These are phyloP conservation scores for Eucidaris tribuloides DNA, from an alignment of 35 echinoderm and acorn worm species.

Conservation along the genomic window DNA sequence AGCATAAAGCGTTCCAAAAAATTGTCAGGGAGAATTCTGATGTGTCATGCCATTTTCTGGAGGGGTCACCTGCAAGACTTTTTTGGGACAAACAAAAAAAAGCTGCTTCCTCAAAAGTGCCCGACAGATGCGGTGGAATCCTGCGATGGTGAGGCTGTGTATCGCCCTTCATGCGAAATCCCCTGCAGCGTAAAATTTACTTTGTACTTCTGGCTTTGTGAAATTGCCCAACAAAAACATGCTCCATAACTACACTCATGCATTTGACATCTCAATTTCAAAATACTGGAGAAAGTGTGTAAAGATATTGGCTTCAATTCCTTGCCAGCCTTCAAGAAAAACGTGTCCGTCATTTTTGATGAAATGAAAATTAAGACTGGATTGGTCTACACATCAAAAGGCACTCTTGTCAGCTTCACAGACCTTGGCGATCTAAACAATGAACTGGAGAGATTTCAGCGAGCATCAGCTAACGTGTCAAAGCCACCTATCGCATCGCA, in stretches of 20 bases:
- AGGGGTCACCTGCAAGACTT: constrained; percentile 7
- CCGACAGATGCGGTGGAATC: constrained; percentile 48
- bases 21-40: background rate
- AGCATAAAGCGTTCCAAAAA: constrained; percentile 1
- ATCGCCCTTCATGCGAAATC: constrained; percentile 54
- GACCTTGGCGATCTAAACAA: constrained; percentile 42
- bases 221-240: background rate
- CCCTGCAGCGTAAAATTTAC: constrained; percentile 23
- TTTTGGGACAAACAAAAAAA: constrained; percentile 49
- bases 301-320: constrained; percentile 1
- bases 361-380: constrained; percentile 54
- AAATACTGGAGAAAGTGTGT: background rate
- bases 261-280: constrained; percentile 8
- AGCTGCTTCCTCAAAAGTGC: background rate
- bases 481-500: constrained; percentile 24
- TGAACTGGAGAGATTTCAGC: constrained; percentile 16
- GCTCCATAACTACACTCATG: background rate
- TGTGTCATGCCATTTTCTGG: background rate
- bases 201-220: constrained; percentile 25
- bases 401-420: constrained; percentile 38
- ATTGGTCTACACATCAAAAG: constrained; percentile 19
- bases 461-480: background rate
- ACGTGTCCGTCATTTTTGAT: constrained; percentile 32
- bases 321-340: background rate
- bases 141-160: constrained; percentile 42